phyloP scores from a whole-genome alignment of 2,888 invertebrate species.

The Nymphalis c-album region DNA sequence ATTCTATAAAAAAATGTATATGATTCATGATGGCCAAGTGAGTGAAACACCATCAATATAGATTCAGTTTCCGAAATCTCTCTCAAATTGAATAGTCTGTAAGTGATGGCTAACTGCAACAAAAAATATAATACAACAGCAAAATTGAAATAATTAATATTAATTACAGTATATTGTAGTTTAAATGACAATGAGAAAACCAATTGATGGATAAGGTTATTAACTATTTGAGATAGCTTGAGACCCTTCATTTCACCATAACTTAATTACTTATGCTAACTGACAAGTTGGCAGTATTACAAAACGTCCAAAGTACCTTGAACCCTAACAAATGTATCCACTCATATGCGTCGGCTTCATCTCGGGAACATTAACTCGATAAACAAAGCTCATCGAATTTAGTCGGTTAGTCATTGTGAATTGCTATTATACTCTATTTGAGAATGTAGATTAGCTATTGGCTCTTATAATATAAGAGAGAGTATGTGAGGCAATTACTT shows the following conservation, averaged over 20 bases:
- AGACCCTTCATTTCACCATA: slow-evolving; percentile 73
- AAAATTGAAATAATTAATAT: neutral
- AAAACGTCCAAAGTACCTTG: slow-evolving; percentile 39
- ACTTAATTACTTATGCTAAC: slow-evolving; percentile 74
- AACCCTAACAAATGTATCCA: slow-evolving; percentile 39
- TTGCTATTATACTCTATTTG: slow-evolving; percentile 66
- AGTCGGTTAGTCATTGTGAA: slow-evolving; percentile 52
- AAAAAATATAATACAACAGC: no score
- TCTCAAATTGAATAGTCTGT: no score
- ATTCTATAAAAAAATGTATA: no score
- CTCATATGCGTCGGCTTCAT: slow-evolving; percentile 6
- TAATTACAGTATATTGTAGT: slow-evolving; percentile 28
- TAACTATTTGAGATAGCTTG: slow-evolving; percentile 68
- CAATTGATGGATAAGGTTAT: slow-evolving; percentile 70
- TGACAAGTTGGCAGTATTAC: slow-evolving; percentile 57
- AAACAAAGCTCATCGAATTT: slow-evolving; percentile 52
- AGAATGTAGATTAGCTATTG: slow-evolving; percentile 76
- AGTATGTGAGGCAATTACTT: slow-evolving; percentile 69
- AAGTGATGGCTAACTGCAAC: no score
- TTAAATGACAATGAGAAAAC: slow-evolving; percentile 52
- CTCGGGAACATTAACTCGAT: slow-evolving; percentile 25
- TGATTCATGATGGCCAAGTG: no score
- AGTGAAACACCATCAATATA: no score
- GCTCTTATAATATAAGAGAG: slow-evolving; percentile 61
- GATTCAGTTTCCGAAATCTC: no score